A percentile compares a stretch with the other conserved stretches of the same genome.
phyloP scores from a whole-genome alignment of 2,113 vertebrate species.

The Colinus virginianus region DNA sequence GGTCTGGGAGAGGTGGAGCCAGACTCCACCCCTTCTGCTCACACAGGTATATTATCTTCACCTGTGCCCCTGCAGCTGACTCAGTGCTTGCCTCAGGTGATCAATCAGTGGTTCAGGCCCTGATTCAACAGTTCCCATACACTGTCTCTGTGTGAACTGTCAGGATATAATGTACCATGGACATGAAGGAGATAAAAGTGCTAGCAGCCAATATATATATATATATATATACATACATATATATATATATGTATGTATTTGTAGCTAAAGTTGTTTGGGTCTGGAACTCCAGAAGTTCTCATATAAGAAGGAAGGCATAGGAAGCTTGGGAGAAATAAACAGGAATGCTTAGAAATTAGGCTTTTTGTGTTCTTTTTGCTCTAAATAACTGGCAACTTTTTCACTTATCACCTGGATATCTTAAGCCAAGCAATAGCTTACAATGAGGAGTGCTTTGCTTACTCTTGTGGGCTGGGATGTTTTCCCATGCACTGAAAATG shows the following conservation, averaged over 20 bases:
- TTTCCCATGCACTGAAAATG: rapidly evolving
- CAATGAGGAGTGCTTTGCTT: background rate
- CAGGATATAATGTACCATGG: rapidly evolving
- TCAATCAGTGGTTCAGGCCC: too few relatives aligned
- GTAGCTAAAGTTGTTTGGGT: background rate
- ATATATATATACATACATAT: too few relatives aligned
- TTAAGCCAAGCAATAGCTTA: background rate
- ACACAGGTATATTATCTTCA: too few relatives aligned
- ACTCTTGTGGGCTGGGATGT: background rate
- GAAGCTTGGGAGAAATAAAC: background rate
- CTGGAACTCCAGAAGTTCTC: background rate
- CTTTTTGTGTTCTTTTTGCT: background rate
- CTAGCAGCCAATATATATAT: rapidly evolving
- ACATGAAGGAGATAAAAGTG: background rate
- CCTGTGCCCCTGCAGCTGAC: too few relatives aligned
- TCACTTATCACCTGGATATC: background rate
- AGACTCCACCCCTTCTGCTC: too few relatives aligned
- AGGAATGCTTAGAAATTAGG: background rate
- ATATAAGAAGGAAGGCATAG: background rate
- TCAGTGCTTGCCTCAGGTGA: too few relatives aligned
- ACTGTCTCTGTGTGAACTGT: background rate
- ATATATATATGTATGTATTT: too few relatives aligned
- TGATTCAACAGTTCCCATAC: too few relatives aligned
- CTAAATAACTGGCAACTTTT: background rate
- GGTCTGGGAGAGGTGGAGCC: too few relatives aligned